Evolutionary conservation across 2,888 invertebrate genomes (phyloP), one percentile per base, ranked within the genome.

Genomic region (Hypena proboscidalis): DNA sequence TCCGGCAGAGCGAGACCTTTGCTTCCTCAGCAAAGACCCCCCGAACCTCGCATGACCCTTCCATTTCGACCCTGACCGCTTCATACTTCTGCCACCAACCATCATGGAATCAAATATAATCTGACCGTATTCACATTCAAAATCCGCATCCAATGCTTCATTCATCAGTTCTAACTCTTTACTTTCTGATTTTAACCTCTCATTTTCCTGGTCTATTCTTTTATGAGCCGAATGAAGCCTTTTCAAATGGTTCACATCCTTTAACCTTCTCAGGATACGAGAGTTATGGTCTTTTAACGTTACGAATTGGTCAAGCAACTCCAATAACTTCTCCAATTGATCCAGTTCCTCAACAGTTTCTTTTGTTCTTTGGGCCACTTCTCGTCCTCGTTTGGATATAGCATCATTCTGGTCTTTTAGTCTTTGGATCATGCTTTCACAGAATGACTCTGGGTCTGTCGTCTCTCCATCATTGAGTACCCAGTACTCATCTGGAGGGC

Each of bases 311-410:
- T 97, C 95, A 79, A 97, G 92, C 19, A 97, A 82, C 47, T 93
- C 93, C 62, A 96, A 93, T 4, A 97, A 89, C 62, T 95, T 95
- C 58, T 96, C 96, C 33, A 97, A 79, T 68, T 97, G 96, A 67
- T 96, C 96, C 50, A 97, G 92, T 0, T 94, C 93, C 58, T 94
- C 93, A 6, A 94, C 85, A 0, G 94, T 92, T 9, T 92, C 92
- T 57, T 93, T 87, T 0, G 92, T 92, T 19, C 88, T 92, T 2
- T 90, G 79, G 29, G 94, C 93, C 2, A 92, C 80, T 7, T 92
- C 89, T 38, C 85, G 92, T 0, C 93, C 91, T 4, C 93, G 86
- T 44, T 80, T 85, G 7, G 93, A 92, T 2, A 92, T 64, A 2
- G 89, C 88, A 49, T 90, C 90, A 3, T 84, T 78, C 6, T 75